Evolutionary conservation across 2,113 vertebrate species (phyloP), one percentile per base, ranked within the genome.

Genomic region (Strix aluco): DNA sequence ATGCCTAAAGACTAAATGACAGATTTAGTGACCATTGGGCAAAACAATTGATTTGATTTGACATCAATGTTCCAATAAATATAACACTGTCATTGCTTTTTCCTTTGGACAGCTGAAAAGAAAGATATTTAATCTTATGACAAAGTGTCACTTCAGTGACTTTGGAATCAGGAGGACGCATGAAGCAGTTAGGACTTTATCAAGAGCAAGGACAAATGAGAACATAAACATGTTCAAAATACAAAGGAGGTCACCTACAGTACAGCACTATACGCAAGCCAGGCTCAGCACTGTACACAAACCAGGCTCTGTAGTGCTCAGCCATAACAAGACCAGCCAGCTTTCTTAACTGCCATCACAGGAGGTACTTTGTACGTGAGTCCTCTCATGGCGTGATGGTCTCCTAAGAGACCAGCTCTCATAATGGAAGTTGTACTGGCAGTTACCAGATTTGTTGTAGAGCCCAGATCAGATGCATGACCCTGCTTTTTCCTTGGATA

Each of bases 1-100:
- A 21, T 40, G 12, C 34, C 32, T 69, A 57, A 93, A 84, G 78
- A 78, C 10, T 75, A 89, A 93, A 61, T 73, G 96, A 87, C 78
- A 94, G 75, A 91, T 96, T 94, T 95, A 95, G 70, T 89, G 57
- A 75, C 89, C 69, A 52, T 17, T 83, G 83, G 77, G 67, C 46
- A 86, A 96, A 98, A 89, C 86, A 92, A 78, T 38, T 90, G 9
- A 69, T 96, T 96, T 93, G 59, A 95, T 86, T 93, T 96, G 92
- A 97, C 79, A 95, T 92, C 71, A 2, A 1, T 32, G 23, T 87
- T 81, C 36, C 86, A 96, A 94, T 57, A 88, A 95, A 88, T 81
- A 65, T n/a, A 88, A 90, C 3, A 11, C 29, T 77, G 46, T 86
- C 49, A 32, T 38, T 80, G 44, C 74, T 84, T 72, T 92, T 92